Conservation (phyloP, 2,888 invertebrate genomes). For the Drosophila phalerata region DNA sequence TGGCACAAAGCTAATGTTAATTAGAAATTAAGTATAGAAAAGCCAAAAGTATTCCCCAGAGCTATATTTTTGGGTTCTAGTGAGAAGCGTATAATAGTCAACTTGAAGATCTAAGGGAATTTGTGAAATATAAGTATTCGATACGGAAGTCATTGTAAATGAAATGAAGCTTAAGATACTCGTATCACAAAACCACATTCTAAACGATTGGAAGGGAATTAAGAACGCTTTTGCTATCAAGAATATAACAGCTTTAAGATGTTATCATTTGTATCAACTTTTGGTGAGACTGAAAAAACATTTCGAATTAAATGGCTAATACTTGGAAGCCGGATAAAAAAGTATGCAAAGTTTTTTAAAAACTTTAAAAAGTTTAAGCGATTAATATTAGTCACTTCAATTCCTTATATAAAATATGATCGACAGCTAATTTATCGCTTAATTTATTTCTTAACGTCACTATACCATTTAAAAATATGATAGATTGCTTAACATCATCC, state of each 20-base stretch:
- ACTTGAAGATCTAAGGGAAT: slow-evolving; percentile 5
- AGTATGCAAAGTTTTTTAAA: too few relatives aligned
- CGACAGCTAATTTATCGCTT: too few relatives aligned
- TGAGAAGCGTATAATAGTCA: slow-evolving; percentile 6
- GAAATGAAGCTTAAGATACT: slow-evolving; percentile 12
- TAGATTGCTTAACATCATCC: too few relatives aligned
- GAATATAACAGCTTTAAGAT: not conserved
- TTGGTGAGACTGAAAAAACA: not conserved
- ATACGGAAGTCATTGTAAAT: slow-evolving; percentile 7
- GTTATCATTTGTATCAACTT: not conserved
- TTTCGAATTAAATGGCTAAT: too few relatives aligned
- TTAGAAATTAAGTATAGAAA: slow-evolving; percentile 58
- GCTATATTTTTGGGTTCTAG: slow-evolving; percentile 3
- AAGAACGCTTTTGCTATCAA: not conserved
- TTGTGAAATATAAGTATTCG: slow-evolving; percentile 3
- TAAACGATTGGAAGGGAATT: not conserved
- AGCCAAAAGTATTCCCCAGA: slow-evolving; percentile 26
- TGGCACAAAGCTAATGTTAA: slow-evolving; percentile 58
- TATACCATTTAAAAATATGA: too few relatives aligned
- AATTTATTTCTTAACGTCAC: too few relatives aligned
- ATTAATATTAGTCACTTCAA: too few relatives aligned
- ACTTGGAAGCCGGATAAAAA: too few relatives aligned
- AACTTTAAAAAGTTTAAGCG: too few relatives aligned
- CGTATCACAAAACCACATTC: not conserved
- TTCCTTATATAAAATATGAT: too few relatives aligned